phyloP scores from a whole-genome alignment of 2,113 vertebrate genomes.

The Gnathonemus echidnorhynchus region DNA sequence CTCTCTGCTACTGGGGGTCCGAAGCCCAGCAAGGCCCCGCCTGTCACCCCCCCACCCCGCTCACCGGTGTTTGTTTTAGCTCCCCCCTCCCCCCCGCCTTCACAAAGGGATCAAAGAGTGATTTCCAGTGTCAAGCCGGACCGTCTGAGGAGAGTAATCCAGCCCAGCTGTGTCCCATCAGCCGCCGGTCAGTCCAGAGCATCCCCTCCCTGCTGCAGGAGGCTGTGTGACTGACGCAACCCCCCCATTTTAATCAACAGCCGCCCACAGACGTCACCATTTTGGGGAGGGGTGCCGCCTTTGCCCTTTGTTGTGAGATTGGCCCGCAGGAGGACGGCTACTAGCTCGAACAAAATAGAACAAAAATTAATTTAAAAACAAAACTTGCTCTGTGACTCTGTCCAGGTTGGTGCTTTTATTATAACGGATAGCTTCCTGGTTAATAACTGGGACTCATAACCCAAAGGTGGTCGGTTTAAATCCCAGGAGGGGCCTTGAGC shows the following conservation, averaged over 20 bases:
- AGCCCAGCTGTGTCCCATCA: slow-evolving; percentile 31
- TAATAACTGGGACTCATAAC: not conserved
- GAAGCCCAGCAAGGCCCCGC: not conserved
- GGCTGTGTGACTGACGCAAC: not conserved
- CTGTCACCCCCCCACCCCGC: not conserved
- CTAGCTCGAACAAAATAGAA: not conserved
- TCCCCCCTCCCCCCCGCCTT: slow-evolving; percentile 26
- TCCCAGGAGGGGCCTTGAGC: not conserved
- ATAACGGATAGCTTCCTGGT: not conserved
- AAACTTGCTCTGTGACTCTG: not conserved
- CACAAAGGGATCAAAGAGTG: slow-evolving; percentile 30
- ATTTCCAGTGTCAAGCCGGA: slow-evolving; percentile 34
- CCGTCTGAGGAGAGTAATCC: slow-evolving; percentile 30
- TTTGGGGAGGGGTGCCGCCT: not conserved
- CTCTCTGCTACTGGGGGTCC: not conserved
- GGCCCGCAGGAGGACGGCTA: not conserved
- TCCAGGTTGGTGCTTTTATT: not conserved
- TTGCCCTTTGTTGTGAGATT: not conserved
- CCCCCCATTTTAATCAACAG: not conserved
- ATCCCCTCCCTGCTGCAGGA: not conserved
- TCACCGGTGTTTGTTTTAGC: slow-evolving; percentile 7
- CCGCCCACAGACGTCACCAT: not conserved
- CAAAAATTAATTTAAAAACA: not conserved
- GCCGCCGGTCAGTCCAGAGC: slow-evolving; percentile 29
- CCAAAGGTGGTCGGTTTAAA: not conserved